Evolutionary conservation across 2,113 vertebrate genomes (phyloP).

Genomic region (Telmatochromis bifrenatus): DNA sequence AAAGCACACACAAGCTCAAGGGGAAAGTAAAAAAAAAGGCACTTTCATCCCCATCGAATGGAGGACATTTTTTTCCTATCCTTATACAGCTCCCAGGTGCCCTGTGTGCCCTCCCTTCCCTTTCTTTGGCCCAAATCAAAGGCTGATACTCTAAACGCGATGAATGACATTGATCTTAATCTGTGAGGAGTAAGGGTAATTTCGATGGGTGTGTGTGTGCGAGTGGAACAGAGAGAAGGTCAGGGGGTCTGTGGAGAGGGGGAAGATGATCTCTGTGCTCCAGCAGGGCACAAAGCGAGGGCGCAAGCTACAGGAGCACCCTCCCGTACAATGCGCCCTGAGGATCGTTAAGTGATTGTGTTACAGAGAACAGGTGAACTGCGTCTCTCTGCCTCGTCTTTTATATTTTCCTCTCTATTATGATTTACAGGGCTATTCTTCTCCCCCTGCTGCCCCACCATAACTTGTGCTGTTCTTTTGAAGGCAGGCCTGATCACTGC

Average conservation of each 20-base stretch:
- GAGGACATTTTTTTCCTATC: constrained; percentile 41
- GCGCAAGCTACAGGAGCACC: constrained; percentile 55
- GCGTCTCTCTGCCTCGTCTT: constrained; percentile 56
- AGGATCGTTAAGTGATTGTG: constrained; percentile 70
- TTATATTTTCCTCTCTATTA: constrained; percentile 60
- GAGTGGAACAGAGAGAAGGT: constrained; percentile 69
- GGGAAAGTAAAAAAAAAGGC: constrained; percentile 20
- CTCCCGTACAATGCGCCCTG: constrained; percentile 49
- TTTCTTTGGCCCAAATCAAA: constrained; percentile 77
- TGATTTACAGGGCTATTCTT: constrained; percentile 65
- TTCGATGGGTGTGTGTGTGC: constrained; percentile 53
- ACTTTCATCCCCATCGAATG: constrained; percentile 36
- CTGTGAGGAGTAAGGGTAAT: constrained; percentile 59
- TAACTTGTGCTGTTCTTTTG: constrained; percentile 71
- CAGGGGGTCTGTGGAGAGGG: constrained; percentile 71
- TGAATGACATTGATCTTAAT: constrained; percentile 76
- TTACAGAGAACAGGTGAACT: constrained; percentile 74
- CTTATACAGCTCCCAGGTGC: constrained; percentile 62
- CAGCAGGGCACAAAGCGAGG: constrained; percentile 54
- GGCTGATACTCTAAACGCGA: constrained; percentile 68
- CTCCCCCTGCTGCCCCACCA: constrained; percentile 21
- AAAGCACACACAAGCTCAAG: background rate
- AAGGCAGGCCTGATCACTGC: constrained; percentile 45
- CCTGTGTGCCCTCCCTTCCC: constrained; percentile 45
- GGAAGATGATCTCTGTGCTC: constrained; percentile 72